Evolutionary conservation across 2,888 invertebrate species (phyloP).

Genomic region (Nomada goodeniana): DNA sequence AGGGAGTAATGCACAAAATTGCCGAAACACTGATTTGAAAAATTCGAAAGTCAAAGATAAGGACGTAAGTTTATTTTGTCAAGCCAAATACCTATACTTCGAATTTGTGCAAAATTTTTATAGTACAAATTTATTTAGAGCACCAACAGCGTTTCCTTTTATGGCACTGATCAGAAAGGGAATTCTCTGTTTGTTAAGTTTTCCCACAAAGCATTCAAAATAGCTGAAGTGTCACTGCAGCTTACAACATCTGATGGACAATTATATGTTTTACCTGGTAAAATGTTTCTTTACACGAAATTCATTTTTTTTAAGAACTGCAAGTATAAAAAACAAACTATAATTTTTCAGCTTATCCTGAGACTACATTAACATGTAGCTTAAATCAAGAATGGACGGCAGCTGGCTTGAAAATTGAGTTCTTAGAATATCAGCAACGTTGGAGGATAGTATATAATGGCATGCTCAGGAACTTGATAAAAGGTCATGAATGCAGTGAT

Average conservation of each 20-base stretch:
- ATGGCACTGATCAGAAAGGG: conserved; percentile 86
- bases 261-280: conserved; percentile 84
- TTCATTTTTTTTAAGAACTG: too few relatives aligned
- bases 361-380: conserved; percentile 84
- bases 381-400: conserved; percentile 86
- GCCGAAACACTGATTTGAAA: conserved; percentile 21
- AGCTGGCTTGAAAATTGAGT: conserved; percentile 87
- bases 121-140: conserved; percentile 82
- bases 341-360: conserved; percentile 85
- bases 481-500: conserved; percentile 61
- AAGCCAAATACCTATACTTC: neutral
- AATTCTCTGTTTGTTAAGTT: conserved; percentile 86
- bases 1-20: neutral
- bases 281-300: conserved; percentile 65
- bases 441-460: conserved; percentile 90
- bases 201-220: conserved; percentile 85
- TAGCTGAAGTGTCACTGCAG: conserved; percentile 86
- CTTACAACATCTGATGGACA: conserved; percentile 84
- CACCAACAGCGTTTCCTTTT: conserved; percentile 84
- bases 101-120: neutral
- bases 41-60: conserved; percentile 57
- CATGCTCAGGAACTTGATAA: conserved; percentile 85
- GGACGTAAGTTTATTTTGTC: conserved; percentile 52
- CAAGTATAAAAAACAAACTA: neutral
- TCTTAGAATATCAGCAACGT: conserved; percentile 87